Evolutionary conservation across 1,140 invertebrate genomes (phyloP).

Genomic region (Lordiphosa clarofinis): DNA sequence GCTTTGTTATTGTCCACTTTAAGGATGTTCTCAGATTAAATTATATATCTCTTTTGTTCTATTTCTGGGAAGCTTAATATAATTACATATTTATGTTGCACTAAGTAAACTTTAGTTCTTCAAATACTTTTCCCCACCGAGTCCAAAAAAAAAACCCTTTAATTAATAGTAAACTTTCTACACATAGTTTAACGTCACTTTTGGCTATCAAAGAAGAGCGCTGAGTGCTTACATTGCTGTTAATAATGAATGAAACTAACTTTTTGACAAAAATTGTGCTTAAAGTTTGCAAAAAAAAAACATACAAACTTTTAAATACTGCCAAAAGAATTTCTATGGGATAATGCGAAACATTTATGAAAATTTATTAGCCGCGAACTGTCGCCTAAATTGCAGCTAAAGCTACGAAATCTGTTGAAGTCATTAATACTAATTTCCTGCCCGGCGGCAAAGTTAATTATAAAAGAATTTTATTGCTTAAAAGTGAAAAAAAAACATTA

Average conservation of each 20-base stretch:
- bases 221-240: slow-evolving; percentile 31
- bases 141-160: no score
- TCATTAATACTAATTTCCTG: slow-evolving; percentile 46
- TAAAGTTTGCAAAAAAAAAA: slow-evolving; percentile 24
- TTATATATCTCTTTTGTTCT: no score
- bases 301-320: slow-evolving; percentile 48
- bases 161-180: neutral
- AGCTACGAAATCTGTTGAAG: slow-evolving; percentile 52
- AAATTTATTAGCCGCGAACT: slow-evolving; percentile 64
- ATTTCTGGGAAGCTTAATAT: no score
- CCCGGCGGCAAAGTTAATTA: slow-evolving; percentile 60
- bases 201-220: slow-evolving; percentile 1
- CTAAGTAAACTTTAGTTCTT: no score
- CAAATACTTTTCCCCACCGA: no score
- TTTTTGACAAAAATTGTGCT: slow-evolving; percentile 34
- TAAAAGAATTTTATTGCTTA: slow-evolving; percentile 44
- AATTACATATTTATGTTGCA: no score
- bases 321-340: slow-evolving; percentile 10
- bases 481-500: no score
- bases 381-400: slow-evolving; percentile 43
- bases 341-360: slow-evolving; percentile 42
- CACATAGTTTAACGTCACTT: slow-evolving; percentile 20
- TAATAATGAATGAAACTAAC: slow-evolving; percentile 61
- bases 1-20: no score
- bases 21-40: no score